Conservation (phyloP, 2,113 vertebrate genomes). For the Nesoenas mayeri region DNA sequence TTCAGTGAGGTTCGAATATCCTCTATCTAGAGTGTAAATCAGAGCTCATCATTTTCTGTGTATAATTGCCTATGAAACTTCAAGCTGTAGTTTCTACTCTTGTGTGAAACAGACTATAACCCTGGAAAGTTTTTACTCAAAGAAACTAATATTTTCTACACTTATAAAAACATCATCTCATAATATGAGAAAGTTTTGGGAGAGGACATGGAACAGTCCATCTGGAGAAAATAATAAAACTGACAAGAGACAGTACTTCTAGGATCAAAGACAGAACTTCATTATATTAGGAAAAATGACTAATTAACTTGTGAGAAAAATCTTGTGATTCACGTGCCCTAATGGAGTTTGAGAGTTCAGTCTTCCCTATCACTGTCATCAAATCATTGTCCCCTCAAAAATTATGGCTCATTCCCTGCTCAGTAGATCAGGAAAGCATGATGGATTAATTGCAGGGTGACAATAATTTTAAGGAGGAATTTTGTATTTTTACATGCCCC, state of each 20-base stretch:
- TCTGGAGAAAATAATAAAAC: constrained; percentile 3
- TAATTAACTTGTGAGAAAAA: constrained; percentile 54
- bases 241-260: not conserved
- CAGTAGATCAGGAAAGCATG: not conserved
- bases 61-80: not conserved
- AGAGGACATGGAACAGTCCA: not conserved
- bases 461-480: not conserved
- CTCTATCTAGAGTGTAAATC: not conserved
- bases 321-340: constrained; percentile 25
- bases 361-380: constrained; percentile 13
- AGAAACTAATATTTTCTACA: not conserved
- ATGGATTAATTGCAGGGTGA: not conserved
- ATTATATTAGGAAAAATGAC: constrained; percentile 32
- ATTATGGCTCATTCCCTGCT: not conserved
- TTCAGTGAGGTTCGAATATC: not conserved
- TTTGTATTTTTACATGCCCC: not conserved
- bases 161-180: not conserved
- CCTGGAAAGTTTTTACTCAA: not conserved
- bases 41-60: not conserved
- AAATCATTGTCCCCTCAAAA: constrained; percentile 12
- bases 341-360: constrained; percentile 20
- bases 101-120: not conserved
- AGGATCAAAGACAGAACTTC: constrained; percentile 37
- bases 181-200: not conserved
- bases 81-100: not conserved